Base-by-base conservation (phyloP, 1,140 invertebrate species). In the Cheumatopsyche charites region DNA sequence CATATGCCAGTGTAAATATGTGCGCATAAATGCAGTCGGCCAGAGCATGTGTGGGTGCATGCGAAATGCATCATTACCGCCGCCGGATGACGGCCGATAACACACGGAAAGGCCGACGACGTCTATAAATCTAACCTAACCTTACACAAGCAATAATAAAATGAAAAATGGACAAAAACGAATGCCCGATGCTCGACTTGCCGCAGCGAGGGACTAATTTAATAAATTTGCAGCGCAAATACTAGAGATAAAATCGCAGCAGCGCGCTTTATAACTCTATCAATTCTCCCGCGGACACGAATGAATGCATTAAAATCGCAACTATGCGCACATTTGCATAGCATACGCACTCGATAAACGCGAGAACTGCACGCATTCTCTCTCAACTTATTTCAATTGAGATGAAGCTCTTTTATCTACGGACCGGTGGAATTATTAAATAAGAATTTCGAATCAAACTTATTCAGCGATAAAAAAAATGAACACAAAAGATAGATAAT, bases 11-110 rank as follows among this genome's bases (percentile, higher is more conserved):
- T 52, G 19, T 52, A 15, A 52, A 42, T 65, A 36, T 36, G 9
- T 36, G 9, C 29, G 9, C 29, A 9, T 36, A 9, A 36, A 36
- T 65, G 62, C 62, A 65, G 17, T 36, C 12, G 36, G 6, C 47
- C n/a, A 17, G 45, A 52, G 5, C 41, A 17, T 66, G 63, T 66
- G 63, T 47, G 63, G 43, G 63, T 47, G 43, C 43, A 42, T 4
- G 63, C 23, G 42, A 66, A 66, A 66, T 66, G 63, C 63, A 66
- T 66, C 63, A 66, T 66, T 66, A 66, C 23, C 25, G 63, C 63
- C 25, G 43, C 63, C 26, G 43, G 43, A 66, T 43, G 19, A 66
- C n/a, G 23, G 43, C 41, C 19, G 23, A 66, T 66, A 66, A 58
- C 19, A 36, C 29, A 36, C 29, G 6, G 43, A 66, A 63, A 66